Evolutionary conservation across 2,888 invertebrate species (phyloP).

Genomic region (Temnothorax ravouxi): DNA sequence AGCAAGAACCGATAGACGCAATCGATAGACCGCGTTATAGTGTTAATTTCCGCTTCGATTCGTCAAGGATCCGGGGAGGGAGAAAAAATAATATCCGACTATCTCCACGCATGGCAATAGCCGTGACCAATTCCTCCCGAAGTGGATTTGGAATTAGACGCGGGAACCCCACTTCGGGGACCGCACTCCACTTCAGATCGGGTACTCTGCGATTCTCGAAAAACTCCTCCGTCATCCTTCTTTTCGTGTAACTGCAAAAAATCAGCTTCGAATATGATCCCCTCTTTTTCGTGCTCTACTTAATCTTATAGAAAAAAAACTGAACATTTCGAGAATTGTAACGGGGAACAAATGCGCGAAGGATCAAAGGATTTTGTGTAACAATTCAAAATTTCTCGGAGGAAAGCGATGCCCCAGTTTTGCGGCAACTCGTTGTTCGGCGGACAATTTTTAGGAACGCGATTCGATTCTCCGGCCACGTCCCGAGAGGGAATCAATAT

Average conservation of each 20-base stretch:
- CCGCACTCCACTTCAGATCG: slow-evolving; percentile 15
- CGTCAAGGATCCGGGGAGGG: slow-evolving; percentile 73
- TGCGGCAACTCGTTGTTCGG: not conserved
- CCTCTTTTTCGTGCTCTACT: not conserved
- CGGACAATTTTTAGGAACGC: slow-evolving; percentile 47
- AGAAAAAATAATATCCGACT: slow-evolving; percentile 77
- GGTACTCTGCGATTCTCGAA: slow-evolving; percentile 17
- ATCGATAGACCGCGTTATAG: slow-evolving; percentile 74
- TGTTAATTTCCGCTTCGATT: slow-evolving; percentile 83
- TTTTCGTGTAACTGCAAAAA: slow-evolving; percentile 37
- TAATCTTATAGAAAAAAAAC: slow-evolving; percentile 10
- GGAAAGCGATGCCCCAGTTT: not conserved
- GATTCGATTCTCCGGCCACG: slow-evolving; percentile 55
- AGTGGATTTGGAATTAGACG: slow-evolving; percentile 70
- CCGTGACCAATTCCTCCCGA: slow-evolving; percentile 73
- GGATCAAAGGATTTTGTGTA: slow-evolving; percentile 7
- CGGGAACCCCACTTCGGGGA: slow-evolving; percentile 48
- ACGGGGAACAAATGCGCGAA: not conserved
- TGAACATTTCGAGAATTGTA: slow-evolving; percentile 2
- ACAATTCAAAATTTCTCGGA: not conserved
- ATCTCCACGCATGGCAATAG: slow-evolving; percentile 73
- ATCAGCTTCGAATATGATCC: slow-evolving; percentile 13
- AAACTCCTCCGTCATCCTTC: slow-evolving; percentile 49
- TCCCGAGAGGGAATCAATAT: slow-evolving; percentile 85
- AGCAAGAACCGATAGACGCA: slow-evolving; percentile 56